These are phyloP conservation scores for Halcyon senegalensis DNA, from an alignment of 2,113 vertebrate species.

Conservation along the genomic window DNA sequence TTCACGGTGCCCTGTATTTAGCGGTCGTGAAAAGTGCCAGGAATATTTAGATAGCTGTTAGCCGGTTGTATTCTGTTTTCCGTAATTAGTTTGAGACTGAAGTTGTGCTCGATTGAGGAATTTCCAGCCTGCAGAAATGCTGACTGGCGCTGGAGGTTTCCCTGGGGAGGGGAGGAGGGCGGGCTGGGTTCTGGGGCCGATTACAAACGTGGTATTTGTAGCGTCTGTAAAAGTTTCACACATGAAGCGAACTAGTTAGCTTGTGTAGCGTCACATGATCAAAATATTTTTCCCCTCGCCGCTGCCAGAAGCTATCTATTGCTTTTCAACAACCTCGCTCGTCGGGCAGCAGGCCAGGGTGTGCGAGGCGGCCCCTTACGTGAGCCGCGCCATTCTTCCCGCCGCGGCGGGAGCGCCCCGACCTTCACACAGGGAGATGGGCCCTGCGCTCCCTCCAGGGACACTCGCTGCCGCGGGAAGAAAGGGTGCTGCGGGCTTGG, in stretches of 20 bases:
- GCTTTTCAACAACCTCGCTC: conserved; percentile 69
- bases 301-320: conserved; percentile 81
- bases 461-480: conserved; percentile 76
- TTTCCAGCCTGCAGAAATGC: background rate
- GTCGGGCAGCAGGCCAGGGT: conserved; percentile 82
- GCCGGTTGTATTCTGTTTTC: background rate
- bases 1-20: rapidly evolving
- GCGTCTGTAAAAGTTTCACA: conserved; percentile 49
- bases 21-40: background rate
- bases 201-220: conserved; percentile 8
- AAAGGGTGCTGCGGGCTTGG: background rate
- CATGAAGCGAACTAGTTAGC: conserved; percentile 47
- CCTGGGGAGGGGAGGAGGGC: background rate
- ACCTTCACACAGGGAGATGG: conserved; percentile 95
- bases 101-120: rapidly evolving
- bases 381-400: conserved; percentile 80
- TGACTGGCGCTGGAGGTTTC: background rate
- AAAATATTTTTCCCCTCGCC: conserved; percentile 77
- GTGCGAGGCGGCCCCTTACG: conserved; percentile 73
- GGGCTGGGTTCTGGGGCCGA: background rate
- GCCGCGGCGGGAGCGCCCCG: conserved; percentile 78
- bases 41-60: background rate
- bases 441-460: conserved; percentile 85
- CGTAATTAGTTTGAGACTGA: background rate
- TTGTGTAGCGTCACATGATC: conserved; percentile 73